A percentile compares a stretch with the other conserved stretches of the same genome.
These are phyloP conservation scores for Siphamia tubifer DNA, from an alignment of 2,113 vertebrate genomes.

Conservation along the genomic window DNA sequence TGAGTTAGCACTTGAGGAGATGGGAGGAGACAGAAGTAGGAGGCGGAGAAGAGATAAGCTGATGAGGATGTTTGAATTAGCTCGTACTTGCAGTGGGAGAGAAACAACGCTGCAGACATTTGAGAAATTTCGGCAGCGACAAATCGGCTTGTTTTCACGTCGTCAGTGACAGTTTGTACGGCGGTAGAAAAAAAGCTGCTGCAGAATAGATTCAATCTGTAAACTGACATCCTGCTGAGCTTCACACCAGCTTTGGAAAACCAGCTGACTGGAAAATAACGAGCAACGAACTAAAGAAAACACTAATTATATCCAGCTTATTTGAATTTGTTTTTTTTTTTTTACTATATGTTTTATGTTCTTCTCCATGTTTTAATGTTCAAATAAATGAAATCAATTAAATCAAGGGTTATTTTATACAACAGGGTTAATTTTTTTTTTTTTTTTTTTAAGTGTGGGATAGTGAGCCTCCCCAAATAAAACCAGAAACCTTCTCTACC, in stretches of 20 bases:
- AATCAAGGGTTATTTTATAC: too few species aligned
- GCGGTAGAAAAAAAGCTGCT: not conserved
- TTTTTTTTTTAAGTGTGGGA: too few species aligned
- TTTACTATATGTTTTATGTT: too few species aligned
- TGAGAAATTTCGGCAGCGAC: slow-evolving; percentile 48
- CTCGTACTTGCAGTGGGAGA: slow-evolving; percentile 39
- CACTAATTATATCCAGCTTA: too few species aligned
- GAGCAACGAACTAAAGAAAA: slow-evolving; percentile 19
- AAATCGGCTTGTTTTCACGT: slow-evolving; percentile 54
- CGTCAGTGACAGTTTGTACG: slow-evolving; percentile 36
- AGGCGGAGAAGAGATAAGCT: slow-evolving; percentile 65
- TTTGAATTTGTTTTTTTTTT: too few species aligned
- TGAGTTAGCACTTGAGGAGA: slow-evolving; percentile 69
- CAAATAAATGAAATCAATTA: too few species aligned
- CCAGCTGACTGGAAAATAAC: slow-evolving; percentile 45
- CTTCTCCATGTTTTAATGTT: too few species aligned
- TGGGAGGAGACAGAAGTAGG: slow-evolving; percentile 70
- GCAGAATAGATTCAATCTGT: not conserved
- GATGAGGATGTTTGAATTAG: slow-evolving; percentile 67
- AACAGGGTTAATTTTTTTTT: too few species aligned
- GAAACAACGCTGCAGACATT: slow-evolving; percentile 41
- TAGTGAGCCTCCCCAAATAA: too few species aligned
- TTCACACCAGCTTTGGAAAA: slow-evolving; percentile 24
- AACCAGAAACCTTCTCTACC: too few species aligned
- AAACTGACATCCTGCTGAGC: too few species aligned